phyloP scores from a whole-genome alignment of 2,888 invertebrate genomes.

The Tortricodes alternella region DNA sequence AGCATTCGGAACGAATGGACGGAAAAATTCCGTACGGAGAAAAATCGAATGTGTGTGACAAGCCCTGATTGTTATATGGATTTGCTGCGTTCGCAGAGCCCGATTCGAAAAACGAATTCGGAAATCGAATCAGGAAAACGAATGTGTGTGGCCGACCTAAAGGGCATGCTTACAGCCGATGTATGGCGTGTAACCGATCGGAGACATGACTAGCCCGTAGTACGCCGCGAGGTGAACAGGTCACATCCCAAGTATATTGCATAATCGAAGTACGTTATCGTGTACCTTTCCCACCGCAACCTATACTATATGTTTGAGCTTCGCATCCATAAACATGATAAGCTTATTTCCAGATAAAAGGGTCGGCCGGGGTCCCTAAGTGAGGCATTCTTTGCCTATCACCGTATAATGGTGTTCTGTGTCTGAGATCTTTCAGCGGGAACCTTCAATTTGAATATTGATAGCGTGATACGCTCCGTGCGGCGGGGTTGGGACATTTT shows the following conservation, averaged over 20 bases:
- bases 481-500: slow-evolving; percentile 50
- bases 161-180: not conserved
- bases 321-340: slow-evolving; percentile 75
- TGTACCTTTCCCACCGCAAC: slow-evolving; percentile 60
- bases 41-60: too few species aligned
- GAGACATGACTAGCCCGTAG: slow-evolving; percentile 4
- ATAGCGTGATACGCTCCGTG: slow-evolving; percentile 55
- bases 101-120: too few species aligned
- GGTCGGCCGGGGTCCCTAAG: slow-evolving; percentile 69
- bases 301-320: slow-evolving; percentile 63
- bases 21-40: too few species aligned
- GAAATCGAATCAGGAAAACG: too few species aligned
- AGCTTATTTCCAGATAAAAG: slow-evolving; percentile 79
- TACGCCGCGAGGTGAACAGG: slow-evolving; percentile 5
- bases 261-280: slow-evolving; percentile 54
- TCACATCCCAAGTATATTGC: slow-evolving; percentile 41
- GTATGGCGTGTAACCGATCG: not conserved
- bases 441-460: slow-evolving; percentile 77
- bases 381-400: slow-evolving; percentile 76
- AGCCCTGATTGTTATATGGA: too few species aligned
- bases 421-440: slow-evolving; percentile 67
- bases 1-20: too few species aligned
- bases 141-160: not conserved
- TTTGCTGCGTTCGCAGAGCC: too few species aligned
- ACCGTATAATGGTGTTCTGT: slow-evolving; percentile 71